These are phyloP conservation scores for Siniperca obscura DNA, from an alignment of 2,797 vertebrate genomes.

Conservation along the genomic window DNA sequence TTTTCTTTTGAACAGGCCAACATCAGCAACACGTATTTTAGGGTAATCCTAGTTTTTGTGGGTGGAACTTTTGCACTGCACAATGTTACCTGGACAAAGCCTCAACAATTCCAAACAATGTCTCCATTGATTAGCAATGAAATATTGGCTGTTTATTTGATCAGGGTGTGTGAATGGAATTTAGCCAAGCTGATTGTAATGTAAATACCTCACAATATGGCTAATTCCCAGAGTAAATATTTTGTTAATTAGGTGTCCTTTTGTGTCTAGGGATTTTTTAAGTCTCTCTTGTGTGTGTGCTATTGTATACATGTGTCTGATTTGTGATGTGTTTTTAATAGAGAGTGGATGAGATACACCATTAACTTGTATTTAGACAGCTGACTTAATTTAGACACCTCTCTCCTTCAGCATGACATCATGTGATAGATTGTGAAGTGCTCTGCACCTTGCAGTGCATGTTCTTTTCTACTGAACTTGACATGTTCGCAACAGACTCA, in stretches of 20 bases:
- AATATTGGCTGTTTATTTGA: conserved; percentile 43
- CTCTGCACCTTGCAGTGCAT: conserved; percentile 18
- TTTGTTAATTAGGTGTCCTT: conserved; percentile 51
- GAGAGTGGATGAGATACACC: conserved; percentile 51
- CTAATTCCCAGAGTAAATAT: conserved; percentile 56
- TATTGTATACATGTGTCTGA: conserved; percentile 19
- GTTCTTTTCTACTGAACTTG: conserved; percentile 11
- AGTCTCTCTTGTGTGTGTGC: not conserved
- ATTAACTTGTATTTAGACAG: conserved; percentile 75
- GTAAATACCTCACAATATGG: conserved; percentile 59
- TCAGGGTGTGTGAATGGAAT: conserved; percentile 34
- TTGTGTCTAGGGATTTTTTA: conserved; percentile 17
- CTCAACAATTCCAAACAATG: conserved; percentile 8
- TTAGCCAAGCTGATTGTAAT: conserved; percentile 53
- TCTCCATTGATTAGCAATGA: conserved; percentile 12
- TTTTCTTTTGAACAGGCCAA: not conserved
- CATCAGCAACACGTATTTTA: not conserved
- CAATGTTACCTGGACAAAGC: not conserved
- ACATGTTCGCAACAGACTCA: conserved; percentile 6
- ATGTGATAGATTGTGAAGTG: conserved; percentile 44
- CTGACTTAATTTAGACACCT: conserved; percentile 67
- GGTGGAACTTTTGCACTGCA: not conserved
- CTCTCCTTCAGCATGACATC: conserved; percentile 49
- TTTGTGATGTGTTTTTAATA: conserved; percentile 69
- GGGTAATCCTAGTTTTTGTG: not conserved